phyloP scores from a whole-genome alignment of 1,140 invertebrate genomes.

The Drosophila carrolli region DNA sequence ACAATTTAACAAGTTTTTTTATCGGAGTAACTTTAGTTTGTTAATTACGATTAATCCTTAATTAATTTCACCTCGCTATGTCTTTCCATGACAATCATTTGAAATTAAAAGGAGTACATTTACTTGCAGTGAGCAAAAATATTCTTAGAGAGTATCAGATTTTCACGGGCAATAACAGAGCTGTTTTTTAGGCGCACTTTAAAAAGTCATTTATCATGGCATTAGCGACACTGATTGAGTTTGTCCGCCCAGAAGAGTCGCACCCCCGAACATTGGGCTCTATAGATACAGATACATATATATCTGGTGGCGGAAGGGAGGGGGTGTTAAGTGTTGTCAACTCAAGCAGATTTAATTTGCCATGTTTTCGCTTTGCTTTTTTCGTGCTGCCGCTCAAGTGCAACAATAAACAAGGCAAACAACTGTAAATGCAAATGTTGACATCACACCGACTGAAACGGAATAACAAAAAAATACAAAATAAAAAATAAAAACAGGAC shows the following conservation, averaged over 20 bases:
- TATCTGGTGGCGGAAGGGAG: not conserved
- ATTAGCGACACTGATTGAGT: conserved; percentile 77
- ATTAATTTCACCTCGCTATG: too few relatives aligned
- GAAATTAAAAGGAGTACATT: too few relatives aligned
- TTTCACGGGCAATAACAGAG: not conserved
- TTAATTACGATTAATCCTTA: too few relatives aligned
- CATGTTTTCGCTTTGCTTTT: conserved; percentile 62
- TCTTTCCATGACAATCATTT: too few relatives aligned
- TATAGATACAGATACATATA: not conserved
- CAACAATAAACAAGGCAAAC: conserved; percentile 69
- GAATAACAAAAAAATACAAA: conserved; percentile 6
- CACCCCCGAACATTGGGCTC: not conserved
- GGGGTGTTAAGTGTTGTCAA: conserved; percentile 79
- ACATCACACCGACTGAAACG: conserved; percentile 66
- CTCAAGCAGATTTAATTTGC: conserved; percentile 83
- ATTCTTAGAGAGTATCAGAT: too few relatives aligned
- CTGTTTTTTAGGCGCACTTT: conserved; percentile 45
- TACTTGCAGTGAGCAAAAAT: too few relatives aligned
- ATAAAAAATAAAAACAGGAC: not conserved
- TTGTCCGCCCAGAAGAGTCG: conserved; percentile 25
- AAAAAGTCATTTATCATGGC: conserved; percentile 80
- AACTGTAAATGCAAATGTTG: conserved; percentile 81
- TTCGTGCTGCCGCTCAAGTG: conserved; percentile 54
- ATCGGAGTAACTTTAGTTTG: too few relatives aligned
- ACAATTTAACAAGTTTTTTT: too few relatives aligned